These are phyloP conservation scores for Scaptomyza reducta DNA, from an alignment of 2,888 invertebrate species.

Conservation along the genomic window DNA sequence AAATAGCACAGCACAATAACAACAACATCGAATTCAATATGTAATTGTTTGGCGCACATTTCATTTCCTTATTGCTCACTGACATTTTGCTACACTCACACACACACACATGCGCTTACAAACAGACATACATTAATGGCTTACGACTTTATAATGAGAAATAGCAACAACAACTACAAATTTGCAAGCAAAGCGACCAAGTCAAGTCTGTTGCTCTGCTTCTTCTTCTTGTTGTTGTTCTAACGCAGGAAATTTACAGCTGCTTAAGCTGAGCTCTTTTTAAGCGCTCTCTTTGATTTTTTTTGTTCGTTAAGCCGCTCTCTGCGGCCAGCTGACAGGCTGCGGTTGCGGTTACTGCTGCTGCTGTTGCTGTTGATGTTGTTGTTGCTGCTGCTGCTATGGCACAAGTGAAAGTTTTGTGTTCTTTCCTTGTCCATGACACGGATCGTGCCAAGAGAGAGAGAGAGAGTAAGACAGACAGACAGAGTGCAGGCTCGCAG, in stretches of 20 bases:
- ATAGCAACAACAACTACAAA: slow-evolving; percentile 29
- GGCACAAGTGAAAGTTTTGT: slow-evolving; percentile 72
- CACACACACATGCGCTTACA: slow-evolving; percentile 25
- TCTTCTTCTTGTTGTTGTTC: slow-evolving; percentile 41
- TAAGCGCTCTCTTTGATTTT: slow-evolving; percentile 19
- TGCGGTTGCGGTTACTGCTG: slow-evolving; percentile 14
- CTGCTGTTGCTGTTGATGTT: background rate
- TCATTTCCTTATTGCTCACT: slow-evolving; percentile 79
- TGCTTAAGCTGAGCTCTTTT: slow-evolving; percentile 37
- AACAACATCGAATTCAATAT: slow-evolving; percentile 53
- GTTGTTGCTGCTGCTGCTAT: slow-evolving; percentile 12
- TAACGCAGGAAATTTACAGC: slow-evolving; percentile 68
- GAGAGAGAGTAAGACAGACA: slow-evolving; percentile 10
- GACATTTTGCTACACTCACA: slow-evolving; percentile 66
- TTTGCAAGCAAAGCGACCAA: slow-evolving; percentile 46
- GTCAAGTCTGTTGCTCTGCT: slow-evolving; percentile 38
- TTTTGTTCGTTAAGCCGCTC: slow-evolving; percentile 21
- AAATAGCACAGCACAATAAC: slow-evolving; percentile 39
- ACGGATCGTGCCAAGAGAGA: slow-evolving; percentile 45
- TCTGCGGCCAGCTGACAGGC: slow-evolving; percentile 43
- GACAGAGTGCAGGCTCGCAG: slow-evolving; percentile 14
- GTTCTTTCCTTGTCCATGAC: slow-evolving; percentile 71
- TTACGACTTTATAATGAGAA: slow-evolving; percentile 74
- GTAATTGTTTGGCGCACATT: slow-evolving; percentile 77
- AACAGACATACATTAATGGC: slow-evolving; percentile 49